Base-by-base conservation (phyloP, 1,140 invertebrate species). In the Calliopsis andreniformis region DNA sequence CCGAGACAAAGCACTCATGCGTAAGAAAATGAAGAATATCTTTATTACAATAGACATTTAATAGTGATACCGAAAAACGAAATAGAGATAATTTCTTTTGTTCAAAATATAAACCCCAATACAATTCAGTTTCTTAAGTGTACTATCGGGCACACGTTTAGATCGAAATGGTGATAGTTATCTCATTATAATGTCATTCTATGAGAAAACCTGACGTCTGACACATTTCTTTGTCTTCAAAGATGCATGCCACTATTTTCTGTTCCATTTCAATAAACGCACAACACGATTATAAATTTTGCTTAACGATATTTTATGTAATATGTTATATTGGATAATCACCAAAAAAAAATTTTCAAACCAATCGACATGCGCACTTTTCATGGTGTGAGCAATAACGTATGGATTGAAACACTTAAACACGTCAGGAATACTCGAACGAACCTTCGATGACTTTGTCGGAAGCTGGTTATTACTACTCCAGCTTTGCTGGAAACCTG, bases 391-490 rank as follows among this genome's bases (percentile, higher is more conserved):
- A 69, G 73, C 63, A 68, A 80, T 59, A 63, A 76, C 28, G 45
- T 67, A 68, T 58, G 25, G 47, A 43, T 73, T 61, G 32, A 64
- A 72, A 32, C 51, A 69, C 16, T 49, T 49, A 82, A 76, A 78
- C 71, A 56, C 62, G 39, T 64, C 66, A 77, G 67, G 51, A 28
- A 39, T 75, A 32, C 68, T 47, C 30, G 59, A 73, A 89, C 87
- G 90, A 93, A 98, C 96, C 97, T 96, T 91, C 97, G 91, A 85
- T 98, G 96, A 2, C 97, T 98, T 87, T 97, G 96, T 53, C 97
- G 92, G 84, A 96, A 98, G 32, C 97, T 98, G 0, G 97, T 98
- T n/a, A 98, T 97, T 14, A 98, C 97, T 10, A 98, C 97, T 4
- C 98, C 98, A 18, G 94, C 96, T 93, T 95, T 96, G 87, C 93